Evolutionary conservation across 2,113 vertebrate genomes (phyloP).

Genomic region (Ammospiza caudacuta): DNA sequence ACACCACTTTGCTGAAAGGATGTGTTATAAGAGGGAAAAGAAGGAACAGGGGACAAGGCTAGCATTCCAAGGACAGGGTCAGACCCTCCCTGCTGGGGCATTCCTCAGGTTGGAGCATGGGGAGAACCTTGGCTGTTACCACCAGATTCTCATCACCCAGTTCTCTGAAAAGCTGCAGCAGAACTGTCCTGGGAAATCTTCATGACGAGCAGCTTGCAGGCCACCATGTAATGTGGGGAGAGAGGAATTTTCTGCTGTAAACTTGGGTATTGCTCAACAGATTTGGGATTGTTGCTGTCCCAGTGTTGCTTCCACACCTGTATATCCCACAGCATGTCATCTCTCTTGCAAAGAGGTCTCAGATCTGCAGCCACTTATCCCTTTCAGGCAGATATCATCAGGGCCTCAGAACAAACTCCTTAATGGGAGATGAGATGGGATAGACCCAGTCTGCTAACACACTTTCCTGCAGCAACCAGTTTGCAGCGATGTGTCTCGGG

Average conservation of each 20-base stretch:
- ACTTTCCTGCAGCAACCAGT: neutral
- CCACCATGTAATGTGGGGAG: neutral
- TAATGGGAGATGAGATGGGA: too few species aligned
- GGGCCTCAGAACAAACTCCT: neutral
- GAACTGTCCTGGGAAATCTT: neutral
- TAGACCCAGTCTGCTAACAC: neutral
- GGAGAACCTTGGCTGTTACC: neutral
- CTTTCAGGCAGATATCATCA: fast-evolving
- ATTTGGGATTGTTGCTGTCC: neutral
- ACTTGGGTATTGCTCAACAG: neutral
- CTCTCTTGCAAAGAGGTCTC: neutral
- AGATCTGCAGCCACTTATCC: neutral
- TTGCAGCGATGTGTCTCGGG: fast-evolving
- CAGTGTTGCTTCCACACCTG: fast-evolving
- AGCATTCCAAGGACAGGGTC: neutral
- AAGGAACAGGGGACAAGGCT: neutral
- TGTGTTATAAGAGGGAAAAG: neutral
- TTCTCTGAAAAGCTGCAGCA: neutral
- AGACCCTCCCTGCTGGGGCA: neutral
- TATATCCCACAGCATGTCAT: neutral
- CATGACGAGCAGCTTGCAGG: neutral
- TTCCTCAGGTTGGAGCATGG: neutral
- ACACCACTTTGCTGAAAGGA: neutral
- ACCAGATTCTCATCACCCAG: neutral
- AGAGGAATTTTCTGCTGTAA: neutral